Base-by-base conservation (phyloP, 2,113 vertebrate species). In the Forbesichthys papilliferus region DNA sequence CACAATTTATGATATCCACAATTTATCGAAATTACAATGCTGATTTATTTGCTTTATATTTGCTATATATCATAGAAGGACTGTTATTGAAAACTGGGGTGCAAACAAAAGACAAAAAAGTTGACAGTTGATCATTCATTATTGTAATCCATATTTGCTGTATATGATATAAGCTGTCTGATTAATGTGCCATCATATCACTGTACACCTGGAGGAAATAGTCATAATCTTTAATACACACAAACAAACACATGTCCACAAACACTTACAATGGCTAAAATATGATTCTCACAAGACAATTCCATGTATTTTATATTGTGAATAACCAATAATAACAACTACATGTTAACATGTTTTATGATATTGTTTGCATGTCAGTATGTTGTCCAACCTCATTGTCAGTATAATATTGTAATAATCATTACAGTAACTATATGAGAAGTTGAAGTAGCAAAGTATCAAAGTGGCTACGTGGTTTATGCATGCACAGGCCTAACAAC, bases 401-500 rank as follows among this genome's bases (percentile, higher is more conserved):
- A 16, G 33, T 9, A 3, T 51, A 9, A 51, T 11, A 55, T 54
- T 6, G 16, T 18, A 18, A 16, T 20, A 18, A 16, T 55, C 12
- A 13, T n/a, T 14, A 53, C 52, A 53, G 52, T 53, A n/a, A n/a
- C 52, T 53, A 13, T 52, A 52, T 8, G n/a, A n/a, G 5, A 42
- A 42, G 7, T 42, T 42, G 36, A 42, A 42, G 36, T 42, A 42
- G 36, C 36, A 5, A 27, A 27, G 27, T 8, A 42, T 42, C 36
- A 42, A 42, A 42, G 36, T 42, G 7, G 36, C 5, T 8, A 42
- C 36, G 5, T 42, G 20, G 13, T 60, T 61, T 58, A 61, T 11
- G 62, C 58, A 47, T 42, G 12, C n/a, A 33, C 55, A 65, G 64
- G 73, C 66, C 47, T 68, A 42, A 42, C 0, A 42, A 42, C 36